These are phyloP conservation scores for Exocentrus adspersus DNA, from an alignment of 2,888 invertebrate species.

Conservation along the genomic window DNA sequence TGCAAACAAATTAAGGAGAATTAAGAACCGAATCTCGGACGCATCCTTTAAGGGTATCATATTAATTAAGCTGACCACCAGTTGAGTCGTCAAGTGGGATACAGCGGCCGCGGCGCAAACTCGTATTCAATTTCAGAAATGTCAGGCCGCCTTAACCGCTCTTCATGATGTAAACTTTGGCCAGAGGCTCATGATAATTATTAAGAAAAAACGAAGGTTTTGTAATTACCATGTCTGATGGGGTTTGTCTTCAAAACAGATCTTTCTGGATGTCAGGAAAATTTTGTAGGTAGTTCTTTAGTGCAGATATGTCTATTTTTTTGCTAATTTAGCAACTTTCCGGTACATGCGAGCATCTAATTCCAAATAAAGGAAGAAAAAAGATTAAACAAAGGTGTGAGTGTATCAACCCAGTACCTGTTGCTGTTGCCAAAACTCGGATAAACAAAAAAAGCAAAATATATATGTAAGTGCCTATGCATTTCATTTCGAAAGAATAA, in stretches of 20 bases:
- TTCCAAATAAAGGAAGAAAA: no score
- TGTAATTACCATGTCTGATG: neutral
- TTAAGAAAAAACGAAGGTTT: neutral
- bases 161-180: neutral
- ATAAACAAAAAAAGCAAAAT: no score
- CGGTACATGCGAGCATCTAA: no score
- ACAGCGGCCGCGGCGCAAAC: neutral
- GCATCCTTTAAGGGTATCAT: slow-evolving; percentile 7
- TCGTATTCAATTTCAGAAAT: slow-evolving; percentile 10
- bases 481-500: neutral
- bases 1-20: slow-evolving; percentile 16
- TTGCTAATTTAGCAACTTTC: no score
- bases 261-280: no score
- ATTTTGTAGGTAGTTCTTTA: no score
- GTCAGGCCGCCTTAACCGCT: slow-evolving; percentile 9
- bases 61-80: slow-evolving; percentile 15
- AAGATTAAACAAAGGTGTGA: no score
- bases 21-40: neutral
- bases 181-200: neutral
- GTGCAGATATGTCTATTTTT: no score
- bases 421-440: no score
- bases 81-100: slow-evolving; percentile 14
- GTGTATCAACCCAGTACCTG: no score
- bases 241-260: neutral
- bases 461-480: no score